Conservation (phyloP, 2,113 vertebrate species). For the Zosterops hypoxanthus region DNA sequence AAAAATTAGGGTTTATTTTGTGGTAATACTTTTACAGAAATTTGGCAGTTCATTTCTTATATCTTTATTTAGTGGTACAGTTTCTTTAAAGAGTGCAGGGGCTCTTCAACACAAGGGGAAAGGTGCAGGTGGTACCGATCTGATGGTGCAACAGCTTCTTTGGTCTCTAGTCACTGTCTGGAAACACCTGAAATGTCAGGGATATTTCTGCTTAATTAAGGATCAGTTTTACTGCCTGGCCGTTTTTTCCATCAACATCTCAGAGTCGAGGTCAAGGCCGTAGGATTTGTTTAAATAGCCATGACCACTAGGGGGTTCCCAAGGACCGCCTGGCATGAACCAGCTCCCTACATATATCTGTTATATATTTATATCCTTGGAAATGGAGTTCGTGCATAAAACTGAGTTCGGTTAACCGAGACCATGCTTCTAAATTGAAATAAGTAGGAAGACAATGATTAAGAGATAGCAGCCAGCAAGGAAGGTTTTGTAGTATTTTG, state of each 20-base stretch:
- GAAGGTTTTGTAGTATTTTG: not conserved
- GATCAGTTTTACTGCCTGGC: not conserved
- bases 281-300: not conserved
- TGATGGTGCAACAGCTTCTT: not conserved
- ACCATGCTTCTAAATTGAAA: not conserved
- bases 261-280: not conserved
- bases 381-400: fast-evolving
- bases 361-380: not conserved
- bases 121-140: not conserved
- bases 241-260: not conserved
- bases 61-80: not conserved
- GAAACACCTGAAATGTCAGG: not conserved
- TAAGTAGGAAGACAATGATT: not conserved
- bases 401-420: fast-evolving
- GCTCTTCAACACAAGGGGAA: not conserved
- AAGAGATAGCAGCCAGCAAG: not conserved
- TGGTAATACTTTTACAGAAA: not conserved
- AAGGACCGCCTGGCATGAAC: not conserved
- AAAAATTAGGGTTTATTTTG: not conserved
- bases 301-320: not conserved
- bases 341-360: fast-evolving
- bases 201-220: not conserved
- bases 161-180: not conserved
- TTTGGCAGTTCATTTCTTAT: not conserved
- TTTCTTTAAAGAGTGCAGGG: not conserved